phyloP scores from a whole-genome alignment of 2,888 invertebrate species.

The Syrphus vitripennis region DNA sequence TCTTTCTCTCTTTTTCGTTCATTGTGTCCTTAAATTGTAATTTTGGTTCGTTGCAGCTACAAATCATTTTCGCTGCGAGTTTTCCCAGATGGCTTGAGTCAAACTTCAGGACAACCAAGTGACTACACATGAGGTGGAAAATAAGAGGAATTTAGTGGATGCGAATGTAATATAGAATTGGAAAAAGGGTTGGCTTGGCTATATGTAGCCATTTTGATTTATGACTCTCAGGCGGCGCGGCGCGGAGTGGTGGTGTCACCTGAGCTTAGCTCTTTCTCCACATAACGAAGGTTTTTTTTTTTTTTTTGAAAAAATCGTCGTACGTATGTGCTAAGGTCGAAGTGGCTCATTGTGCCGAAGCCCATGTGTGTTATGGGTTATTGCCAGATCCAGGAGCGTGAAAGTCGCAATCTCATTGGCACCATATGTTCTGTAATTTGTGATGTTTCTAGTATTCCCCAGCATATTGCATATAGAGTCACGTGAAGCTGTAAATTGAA shows the following conservation, averaged over 20 bases:
- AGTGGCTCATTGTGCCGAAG: constrained; percentile 1
- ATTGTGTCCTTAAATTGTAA: constrained; percentile 66
- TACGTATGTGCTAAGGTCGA: constrained; percentile 22
- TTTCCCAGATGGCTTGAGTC: constrained; percentile 67
- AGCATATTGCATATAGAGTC: constrained; percentile 56
- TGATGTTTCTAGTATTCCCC: constrained; percentile 76
- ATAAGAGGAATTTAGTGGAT: constrained; percentile 22
- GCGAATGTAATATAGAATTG: constrained; percentile 6
- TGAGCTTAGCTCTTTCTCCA: constrained; percentile 48
- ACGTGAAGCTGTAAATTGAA: constrained; percentile 62
- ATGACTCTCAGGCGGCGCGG: constrained; percentile 68
- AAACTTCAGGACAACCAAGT: background rate
- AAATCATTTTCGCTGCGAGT: constrained; percentile 63
- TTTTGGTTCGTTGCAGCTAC: constrained; percentile 62
- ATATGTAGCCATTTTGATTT: constrained; percentile 63
- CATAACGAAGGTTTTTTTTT: constrained; percentile 5
- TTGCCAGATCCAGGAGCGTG: constrained; percentile 37
- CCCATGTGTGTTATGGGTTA: constrained; percentile 44
- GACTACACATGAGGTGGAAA: constrained; percentile 2
- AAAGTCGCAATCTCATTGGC: constrained; percentile 79
- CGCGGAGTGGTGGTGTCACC: constrained; percentile 52
- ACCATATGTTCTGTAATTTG: constrained; percentile 81
- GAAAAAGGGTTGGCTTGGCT: constrained; percentile 52
- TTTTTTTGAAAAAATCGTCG: background rate
- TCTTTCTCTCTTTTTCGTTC: background rate